phyloP scores from a whole-genome alignment of 2,888 invertebrate species.

The Agelastica alni region DNA sequence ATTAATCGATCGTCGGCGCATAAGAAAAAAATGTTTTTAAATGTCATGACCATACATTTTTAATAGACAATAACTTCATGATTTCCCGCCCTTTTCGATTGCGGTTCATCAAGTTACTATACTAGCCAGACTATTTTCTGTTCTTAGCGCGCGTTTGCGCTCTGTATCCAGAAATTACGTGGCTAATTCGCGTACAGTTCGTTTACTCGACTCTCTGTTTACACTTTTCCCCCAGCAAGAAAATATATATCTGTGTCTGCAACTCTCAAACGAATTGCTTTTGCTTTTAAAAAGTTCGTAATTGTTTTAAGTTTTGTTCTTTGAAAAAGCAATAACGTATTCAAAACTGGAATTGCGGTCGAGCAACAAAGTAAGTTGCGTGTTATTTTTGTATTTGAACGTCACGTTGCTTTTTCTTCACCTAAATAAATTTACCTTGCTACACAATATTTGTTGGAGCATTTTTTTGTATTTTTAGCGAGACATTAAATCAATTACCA shows the following conservation, averaged over 20 bases:
- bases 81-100: not conserved
- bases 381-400: constrained; percentile 10
- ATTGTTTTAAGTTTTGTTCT: not conserved
- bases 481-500: no score
- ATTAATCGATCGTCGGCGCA: not conserved
- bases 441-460: no score
- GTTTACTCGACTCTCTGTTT: constrained; percentile 6
- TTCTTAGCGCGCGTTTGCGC: constrained; percentile 17
- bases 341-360: constrained; percentile 9
- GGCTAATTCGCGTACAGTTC: constrained; percentile 19
- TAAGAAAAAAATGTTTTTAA: not conserved
- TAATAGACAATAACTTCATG: not conserved
- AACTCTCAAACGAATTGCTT: not conserved
- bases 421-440: not conserved
- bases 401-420: not conserved
- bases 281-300: not conserved
- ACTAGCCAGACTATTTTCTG: constrained; percentile 12
- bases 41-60: not conserved
- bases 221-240: constrained; percentile 7
- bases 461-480: no score
- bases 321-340: not conserved
- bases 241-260: constrained; percentile 3
- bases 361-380: constrained; percentile 20
- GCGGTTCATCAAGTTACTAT: constrained; percentile 6
- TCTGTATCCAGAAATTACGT: constrained; percentile 19